Conservation (phyloP, 1,140 invertebrate species). For the Lepidostoma basale region DNA sequence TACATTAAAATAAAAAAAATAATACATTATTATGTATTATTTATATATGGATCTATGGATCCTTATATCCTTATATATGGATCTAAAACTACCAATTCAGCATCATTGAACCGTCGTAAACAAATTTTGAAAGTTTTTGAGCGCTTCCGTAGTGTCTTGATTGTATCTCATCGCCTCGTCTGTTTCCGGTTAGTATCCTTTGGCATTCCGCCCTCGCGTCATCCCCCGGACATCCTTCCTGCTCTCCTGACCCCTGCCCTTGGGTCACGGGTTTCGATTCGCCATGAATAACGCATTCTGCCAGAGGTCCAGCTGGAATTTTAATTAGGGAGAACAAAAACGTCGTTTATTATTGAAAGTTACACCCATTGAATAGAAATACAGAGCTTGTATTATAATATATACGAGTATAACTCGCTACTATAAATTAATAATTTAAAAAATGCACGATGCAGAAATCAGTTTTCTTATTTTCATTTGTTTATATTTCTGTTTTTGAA, state of each 20-base stretch:
- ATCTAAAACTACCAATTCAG: neutral
- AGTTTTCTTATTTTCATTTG: too few species aligned
- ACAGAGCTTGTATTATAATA: neutral
- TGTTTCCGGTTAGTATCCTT: neutral
- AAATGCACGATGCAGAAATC: too few species aligned
- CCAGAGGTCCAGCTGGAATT: conserved; percentile 13
- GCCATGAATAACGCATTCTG: conserved; percentile 28
- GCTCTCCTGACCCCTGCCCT: conserved; percentile 16
- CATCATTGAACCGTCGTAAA: neutral
- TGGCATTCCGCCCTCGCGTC: conserved; percentile 20
- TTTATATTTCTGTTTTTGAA: too few species aligned
- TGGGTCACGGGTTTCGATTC: conserved; percentile 17
- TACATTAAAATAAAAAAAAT: too few species aligned
- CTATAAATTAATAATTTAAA: too few species aligned
- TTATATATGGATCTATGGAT: too few species aligned
- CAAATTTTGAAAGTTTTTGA: neutral
- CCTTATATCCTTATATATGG: too few species aligned
- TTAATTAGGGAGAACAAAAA: conserved; percentile 16
- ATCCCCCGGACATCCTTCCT: conserved; percentile 1
- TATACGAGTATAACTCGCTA: too few species aligned
- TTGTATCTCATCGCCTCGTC: neutral
- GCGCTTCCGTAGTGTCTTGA: neutral
- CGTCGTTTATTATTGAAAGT: conserved; percentile 14
- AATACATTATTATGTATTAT: too few species aligned
- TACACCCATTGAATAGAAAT: neutral